phyloP scores from a whole-genome alignment of 2,888 invertebrate species.

The Cantharis nigra region DNA sequence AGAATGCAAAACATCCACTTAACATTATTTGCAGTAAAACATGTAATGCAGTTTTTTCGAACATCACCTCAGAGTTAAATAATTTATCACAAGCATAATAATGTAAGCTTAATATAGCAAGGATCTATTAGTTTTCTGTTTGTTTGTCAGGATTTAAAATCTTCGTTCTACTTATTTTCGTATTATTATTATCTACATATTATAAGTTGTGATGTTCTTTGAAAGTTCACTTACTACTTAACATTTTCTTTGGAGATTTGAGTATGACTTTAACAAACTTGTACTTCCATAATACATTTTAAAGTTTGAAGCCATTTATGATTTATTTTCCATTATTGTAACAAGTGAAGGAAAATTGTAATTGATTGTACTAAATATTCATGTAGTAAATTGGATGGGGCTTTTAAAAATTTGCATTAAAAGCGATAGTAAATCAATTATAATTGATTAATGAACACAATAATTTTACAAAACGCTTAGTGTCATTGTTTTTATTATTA shows the following conservation, averaged over 20 bases:
- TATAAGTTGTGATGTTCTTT: not conserved
- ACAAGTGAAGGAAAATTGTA: not conserved
- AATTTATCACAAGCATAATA: not conserved
- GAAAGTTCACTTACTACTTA: slow-evolving; percentile 11
- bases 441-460: slow-evolving; percentile 23
- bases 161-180: not conserved
- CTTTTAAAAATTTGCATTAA: not conserved
- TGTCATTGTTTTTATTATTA: slow-evolving; percentile 33
- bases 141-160: not conserved
- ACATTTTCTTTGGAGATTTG: slow-evolving; percentile 16
- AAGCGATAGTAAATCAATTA: slow-evolving; percentile 26
- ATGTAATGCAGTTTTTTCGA: not conserved
- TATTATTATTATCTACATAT: not conserved
- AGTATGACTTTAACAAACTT: slow-evolving; percentile 21
- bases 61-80: not conserved
- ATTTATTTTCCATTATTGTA: slow-evolving; percentile 20
- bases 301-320: slow-evolving; percentile 21
- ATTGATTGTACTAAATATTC: not conserved
- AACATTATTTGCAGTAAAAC: not conserved
- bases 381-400: not conserved
- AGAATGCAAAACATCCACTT: not conserved
- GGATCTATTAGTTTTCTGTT: not conserved
- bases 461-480: slow-evolving; percentile 24
- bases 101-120: not conserved
- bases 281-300: slow-evolving; percentile 17